Evolutionary conservation across 2,113 vertebrate species (phyloP), one percentile per base, ranked within the genome.

Genomic region (Hyla sarda): DNA sequence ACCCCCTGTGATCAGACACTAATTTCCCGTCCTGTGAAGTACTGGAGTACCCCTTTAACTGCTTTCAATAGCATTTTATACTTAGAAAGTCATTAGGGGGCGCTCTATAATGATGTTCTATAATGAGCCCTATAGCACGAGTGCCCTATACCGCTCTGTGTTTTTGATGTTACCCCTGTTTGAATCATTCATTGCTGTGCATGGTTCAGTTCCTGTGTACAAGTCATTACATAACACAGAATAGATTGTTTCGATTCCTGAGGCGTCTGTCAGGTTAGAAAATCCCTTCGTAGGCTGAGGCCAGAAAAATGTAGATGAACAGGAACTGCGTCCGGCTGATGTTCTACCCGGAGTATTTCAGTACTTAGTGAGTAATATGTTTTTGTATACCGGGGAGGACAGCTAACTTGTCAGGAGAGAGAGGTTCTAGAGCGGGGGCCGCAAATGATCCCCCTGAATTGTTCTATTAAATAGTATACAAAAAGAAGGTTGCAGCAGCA

Each of bases 261-360:
- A 25, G 28, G 54, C 58, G 52, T 62, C 74, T 48, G 71, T 75
- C 69, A 84, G 50, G 52, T 58, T 60, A 28, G 30, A 28, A 45
- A 17, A 45, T 83, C 6, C 65, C 19, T 71, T 71, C 17, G 13
- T 1, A 50, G 67, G 82, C 28, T 7, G 32, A 72, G 48, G 52
- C 34, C 47, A n/a, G 41, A 84, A 75, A 75, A 74, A 84, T 84
- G 82, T 32, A 12, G 71, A 28, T 75, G 34, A 84, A 28, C 82
- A 45, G 82, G 82, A 84, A 83, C 41, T 54, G 19, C 34, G 34
- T 69, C 45, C 37, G 28, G 80, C 1, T 74, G 41, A 48, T 25
- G 41, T 5, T 45, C 6, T n/a, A 3, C 32, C 16, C 32, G 1
- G 67, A 73, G 37, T 71, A 34, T 41, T 69, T 69, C 54, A 58